phyloP scores from a whole-genome alignment of 2,113 vertebrate genomes.

The Fregata magnificens region DNA sequence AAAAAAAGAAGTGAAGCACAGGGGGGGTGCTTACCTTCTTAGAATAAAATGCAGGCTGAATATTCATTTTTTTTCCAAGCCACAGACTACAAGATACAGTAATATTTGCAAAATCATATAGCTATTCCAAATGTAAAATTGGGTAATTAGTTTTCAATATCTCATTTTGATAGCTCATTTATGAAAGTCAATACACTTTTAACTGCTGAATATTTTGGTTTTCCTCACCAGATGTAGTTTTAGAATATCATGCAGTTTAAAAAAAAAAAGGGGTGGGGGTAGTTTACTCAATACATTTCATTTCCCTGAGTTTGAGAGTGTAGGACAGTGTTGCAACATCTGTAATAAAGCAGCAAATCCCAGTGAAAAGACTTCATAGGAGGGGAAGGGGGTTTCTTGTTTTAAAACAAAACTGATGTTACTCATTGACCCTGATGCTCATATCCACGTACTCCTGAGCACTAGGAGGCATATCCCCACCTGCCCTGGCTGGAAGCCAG shows the following conservation, averaged over 20 bases:
- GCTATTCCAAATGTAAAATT: not conserved
- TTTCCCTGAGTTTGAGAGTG: not conserved
- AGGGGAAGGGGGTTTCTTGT: not conserved
- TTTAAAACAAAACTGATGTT: not conserved
- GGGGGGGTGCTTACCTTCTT: not conserved
- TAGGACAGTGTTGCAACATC: no score
- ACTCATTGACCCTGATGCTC: accelerated
- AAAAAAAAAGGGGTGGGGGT: accelerated
- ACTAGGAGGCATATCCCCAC: accelerated
- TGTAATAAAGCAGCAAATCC: not conserved
- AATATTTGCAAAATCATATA: not conserved
- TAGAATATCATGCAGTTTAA: not conserved
- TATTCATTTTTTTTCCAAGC: not conserved
- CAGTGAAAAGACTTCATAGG: not conserved
- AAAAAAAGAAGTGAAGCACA: not conserved
- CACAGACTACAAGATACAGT: not conserved
- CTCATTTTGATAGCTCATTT: not conserved
- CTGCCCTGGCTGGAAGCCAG: not conserved
- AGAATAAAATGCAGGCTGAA: not conserved
- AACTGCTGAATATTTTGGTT: not conserved
- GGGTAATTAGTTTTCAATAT: not conserved
- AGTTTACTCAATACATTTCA: not conserved
- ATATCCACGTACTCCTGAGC: accelerated
- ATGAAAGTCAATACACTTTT: not conserved
- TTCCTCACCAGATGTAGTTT: not conserved